Percentiles rank a stretch among this genome's conserved stretches.
phyloP scores from a whole-genome alignment of 2,113 vertebrate species.

The Cinclus mexicanus region DNA sequence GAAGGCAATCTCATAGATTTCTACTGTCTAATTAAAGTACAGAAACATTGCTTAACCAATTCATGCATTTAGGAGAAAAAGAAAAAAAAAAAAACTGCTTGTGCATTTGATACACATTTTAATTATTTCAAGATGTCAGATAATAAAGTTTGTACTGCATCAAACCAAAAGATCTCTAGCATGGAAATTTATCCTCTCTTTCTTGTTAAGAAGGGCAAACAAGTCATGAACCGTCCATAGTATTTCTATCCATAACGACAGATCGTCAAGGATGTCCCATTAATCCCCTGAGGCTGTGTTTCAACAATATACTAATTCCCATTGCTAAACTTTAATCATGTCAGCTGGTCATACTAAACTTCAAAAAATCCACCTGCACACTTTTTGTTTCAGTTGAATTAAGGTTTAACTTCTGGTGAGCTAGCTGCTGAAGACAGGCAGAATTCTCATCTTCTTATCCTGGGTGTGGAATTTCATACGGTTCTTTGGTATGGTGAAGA shows the following conservation, averaged over 20 bases:
- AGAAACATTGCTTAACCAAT: conserved; percentile 14
- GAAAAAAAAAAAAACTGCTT: not conserved
- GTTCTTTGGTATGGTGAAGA: not conserved
- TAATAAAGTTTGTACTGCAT: not conserved
- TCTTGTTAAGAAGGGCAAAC: not conserved
- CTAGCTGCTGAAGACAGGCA: not conserved
- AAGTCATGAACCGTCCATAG: not conserved
- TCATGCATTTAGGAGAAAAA: not conserved
- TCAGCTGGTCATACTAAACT: not conserved
- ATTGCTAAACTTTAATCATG: not conserved
- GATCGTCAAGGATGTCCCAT: not conserved
- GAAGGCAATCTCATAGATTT: conserved; percentile 50
- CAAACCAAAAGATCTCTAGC: not conserved
- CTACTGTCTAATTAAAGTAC: conserved; percentile 57
- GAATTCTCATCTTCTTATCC: not conserved
- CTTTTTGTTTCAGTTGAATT: not conserved
- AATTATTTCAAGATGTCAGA: not conserved
- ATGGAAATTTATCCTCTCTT: not conserved
- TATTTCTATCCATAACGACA: not conserved
- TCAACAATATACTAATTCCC: not conserved
- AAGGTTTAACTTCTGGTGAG: not conserved
- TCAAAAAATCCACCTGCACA: not conserved
- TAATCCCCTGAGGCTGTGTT: not conserved
- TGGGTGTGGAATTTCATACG: not conserved
- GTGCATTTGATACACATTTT: not conserved